phyloP scores from a whole-genome alignment of 2,888 invertebrate genomes.

The Tipula helvola region DNA sequence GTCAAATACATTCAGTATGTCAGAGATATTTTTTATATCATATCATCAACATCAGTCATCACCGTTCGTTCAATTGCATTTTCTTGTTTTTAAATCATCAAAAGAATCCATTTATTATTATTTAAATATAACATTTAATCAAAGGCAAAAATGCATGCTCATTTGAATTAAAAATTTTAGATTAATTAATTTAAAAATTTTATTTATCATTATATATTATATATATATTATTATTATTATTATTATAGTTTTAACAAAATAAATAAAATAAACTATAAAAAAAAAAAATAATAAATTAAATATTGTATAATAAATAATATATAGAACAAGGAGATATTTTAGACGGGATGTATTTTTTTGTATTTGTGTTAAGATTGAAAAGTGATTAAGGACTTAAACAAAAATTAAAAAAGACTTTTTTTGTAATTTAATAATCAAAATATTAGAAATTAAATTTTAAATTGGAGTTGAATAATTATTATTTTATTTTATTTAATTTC shows the following conservation, averaged over 20 bases:
- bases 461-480: background rate
- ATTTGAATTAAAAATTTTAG: background rate
- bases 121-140: background rate
- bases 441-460: background rate
- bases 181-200: background rate
- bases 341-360: background rate
- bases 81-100: background rate
- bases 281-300: background rate
- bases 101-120: background rate
- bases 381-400: background rate
- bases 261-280: background rate
- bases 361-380: background rate
- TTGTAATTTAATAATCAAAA: background rate
- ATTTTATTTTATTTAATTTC: background rate
- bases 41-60: background rate
- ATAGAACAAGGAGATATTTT: background rate
- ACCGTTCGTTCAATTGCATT: background rate
- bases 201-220: background rate
- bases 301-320: background rate
- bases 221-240: background rate
- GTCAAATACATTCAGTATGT: background rate
- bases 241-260: background rate
- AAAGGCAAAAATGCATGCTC: background rate
- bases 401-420: constrained; percentile 8
- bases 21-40: background rate